phyloP scores from a whole-genome alignment of 2,113 vertebrate genomes.

The Amazona vittata region DNA sequence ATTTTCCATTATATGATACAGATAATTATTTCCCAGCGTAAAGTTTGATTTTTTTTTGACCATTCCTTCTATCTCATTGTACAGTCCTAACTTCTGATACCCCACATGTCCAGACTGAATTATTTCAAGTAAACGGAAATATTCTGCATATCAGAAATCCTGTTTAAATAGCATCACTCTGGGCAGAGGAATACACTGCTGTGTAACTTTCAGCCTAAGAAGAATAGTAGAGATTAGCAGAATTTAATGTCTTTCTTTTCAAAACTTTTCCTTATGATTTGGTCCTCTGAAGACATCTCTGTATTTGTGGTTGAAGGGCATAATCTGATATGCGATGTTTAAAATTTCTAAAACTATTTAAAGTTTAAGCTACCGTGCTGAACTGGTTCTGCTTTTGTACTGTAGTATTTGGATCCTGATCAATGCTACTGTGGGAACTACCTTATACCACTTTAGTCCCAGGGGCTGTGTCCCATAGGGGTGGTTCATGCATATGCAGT shows the following conservation, averaged over 20 bases:
- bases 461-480: neutral
- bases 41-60: neutral
- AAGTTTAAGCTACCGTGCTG: neutral
- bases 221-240: neutral
- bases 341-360: neutral
- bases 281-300: neutral
- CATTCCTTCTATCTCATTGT: neutral
- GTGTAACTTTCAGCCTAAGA: neutral
- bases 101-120: neutral
- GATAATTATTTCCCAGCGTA: neutral
- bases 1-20: neutral
- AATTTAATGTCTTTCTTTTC: neutral
- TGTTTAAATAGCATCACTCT: neutral
- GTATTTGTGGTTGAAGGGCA: neutral
- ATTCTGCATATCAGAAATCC: neutral
- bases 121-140: neutral
- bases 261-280: neutral
- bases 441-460: neutral
- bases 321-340: neutral
- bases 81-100: neutral
- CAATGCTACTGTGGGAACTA: neutral
- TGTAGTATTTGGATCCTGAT: neutral
- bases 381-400: neutral
- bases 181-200: neutral
- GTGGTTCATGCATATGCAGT: fast-evolving